Percentiles rank a stretch among this genome's conserved stretches.
phyloP scores from a whole-genome alignment of 2,888 invertebrate species.

The Acleris sparsana region DNA sequence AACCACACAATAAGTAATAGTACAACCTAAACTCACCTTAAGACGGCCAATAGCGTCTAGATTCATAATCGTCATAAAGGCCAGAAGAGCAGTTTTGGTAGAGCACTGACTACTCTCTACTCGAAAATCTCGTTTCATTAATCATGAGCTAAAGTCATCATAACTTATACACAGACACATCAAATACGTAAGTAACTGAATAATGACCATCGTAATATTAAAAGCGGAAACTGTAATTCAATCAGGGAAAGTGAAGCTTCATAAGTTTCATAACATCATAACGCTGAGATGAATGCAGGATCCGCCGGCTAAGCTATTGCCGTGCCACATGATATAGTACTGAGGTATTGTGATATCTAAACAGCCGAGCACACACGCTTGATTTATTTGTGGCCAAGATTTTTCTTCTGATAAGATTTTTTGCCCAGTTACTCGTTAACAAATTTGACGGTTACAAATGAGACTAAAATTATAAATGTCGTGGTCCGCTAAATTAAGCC shows the following conservation, averaged over 20 bases:
- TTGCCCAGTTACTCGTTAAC: no score
- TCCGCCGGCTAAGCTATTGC: slow-evolving; percentile 3
- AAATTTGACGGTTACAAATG: no score
- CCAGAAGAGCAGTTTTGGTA: no score
- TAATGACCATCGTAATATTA: background rate
- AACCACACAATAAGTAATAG: no score
- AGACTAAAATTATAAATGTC: no score
- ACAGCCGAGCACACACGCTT: background rate
- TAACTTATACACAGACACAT: background rate
- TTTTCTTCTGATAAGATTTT: no score
- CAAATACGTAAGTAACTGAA: background rate
- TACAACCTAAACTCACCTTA: no score
- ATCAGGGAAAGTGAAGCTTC: slow-evolving; percentile 1
- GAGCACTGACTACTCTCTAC: no score
- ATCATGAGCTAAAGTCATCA: background rate
- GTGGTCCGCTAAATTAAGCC: no score
- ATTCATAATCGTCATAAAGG: background rate
- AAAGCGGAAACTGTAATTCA: slow-evolving; percentile 17
- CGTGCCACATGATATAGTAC: slow-evolving; percentile 12
- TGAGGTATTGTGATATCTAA: background rate
- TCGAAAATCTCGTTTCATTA: no score
- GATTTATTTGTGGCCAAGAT: background rate
- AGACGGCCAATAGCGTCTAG: background rate
- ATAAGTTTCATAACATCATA: no score
- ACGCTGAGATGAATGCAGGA: slow-evolving; percentile 2